A percentile compares a stretch with the other conserved stretches of the same genome.
Conservation (phyloP, 35 echinoderm and acorn worm species). For the Acanthaster planci region DNA sequence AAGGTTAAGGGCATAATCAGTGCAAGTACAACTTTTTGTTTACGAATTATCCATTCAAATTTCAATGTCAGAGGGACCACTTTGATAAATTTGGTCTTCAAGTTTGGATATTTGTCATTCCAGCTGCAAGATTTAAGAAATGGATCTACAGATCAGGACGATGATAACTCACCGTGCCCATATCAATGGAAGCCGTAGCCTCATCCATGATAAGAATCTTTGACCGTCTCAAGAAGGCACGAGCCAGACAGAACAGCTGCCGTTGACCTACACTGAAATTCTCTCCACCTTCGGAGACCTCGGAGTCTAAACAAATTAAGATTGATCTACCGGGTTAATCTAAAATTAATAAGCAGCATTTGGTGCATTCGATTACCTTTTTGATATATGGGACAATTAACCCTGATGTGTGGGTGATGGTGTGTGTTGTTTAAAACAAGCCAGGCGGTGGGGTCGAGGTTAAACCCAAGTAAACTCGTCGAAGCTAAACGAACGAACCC, state of each 20-base stretch:
- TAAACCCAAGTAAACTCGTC: too few species aligned
- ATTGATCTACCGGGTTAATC: neutral
- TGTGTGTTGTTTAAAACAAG: too few species aligned
- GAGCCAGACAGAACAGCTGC: slow-evolving; percentile 45
- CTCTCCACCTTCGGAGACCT: slow-evolving; percentile 21
- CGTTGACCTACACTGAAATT: slow-evolving; percentile 47
- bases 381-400: too few species aligned
- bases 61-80: neutral
- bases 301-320: neutral
- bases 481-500: too few species aligned
- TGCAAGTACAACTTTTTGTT: too few species aligned
- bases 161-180: slow-evolving; percentile 43
- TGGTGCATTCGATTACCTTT: neutral
- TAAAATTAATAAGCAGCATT: neutral
- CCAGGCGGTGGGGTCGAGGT: too few species aligned
- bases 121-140: neutral
- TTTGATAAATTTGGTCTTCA: neutral
- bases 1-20: neutral
- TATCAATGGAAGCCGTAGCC: slow-evolving; percentile 37
- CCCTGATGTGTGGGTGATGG: too few species aligned
- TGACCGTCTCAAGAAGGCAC: slow-evolving; percentile 12
- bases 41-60: neutral
- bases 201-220: slow-evolving; percentile 43
- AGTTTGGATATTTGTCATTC: neutral
- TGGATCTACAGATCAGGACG: neutral